These are phyloP conservation scores for Apamea monoglypha DNA, from an alignment of 2,888 invertebrate species.

Conservation along the genomic window DNA sequence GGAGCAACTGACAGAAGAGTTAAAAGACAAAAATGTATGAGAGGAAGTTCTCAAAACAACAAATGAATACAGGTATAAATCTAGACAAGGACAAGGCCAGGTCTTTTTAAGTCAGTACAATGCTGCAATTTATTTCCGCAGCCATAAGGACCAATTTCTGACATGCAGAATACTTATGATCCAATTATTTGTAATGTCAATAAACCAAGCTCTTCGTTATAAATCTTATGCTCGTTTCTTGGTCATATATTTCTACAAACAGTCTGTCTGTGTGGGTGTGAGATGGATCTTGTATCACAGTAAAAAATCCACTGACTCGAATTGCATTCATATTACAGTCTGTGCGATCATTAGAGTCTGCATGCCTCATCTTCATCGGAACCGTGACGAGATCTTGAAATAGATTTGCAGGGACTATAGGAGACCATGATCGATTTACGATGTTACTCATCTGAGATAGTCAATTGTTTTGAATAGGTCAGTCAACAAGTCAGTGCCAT, in stretches of 20 bases:
- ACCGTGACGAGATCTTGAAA: constrained; percentile 25
- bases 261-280: neutral
- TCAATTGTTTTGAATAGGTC: constrained; percentile 12
- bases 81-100: neutral
- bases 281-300: neutral
- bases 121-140: neutral
- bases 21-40: neutral
- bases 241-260: neutral
- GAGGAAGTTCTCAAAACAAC: neutral
- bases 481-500: neutral
- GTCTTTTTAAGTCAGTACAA: neutral
- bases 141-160: neutral
- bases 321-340: constrained; percentile 28
- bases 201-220: neutral
- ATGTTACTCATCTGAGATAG: constrained; percentile 1
- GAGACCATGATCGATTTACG: constrained; percentile 12
- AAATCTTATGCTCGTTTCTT: neutral
- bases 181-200: constrained; percentile 12
- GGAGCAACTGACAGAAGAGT: neutral
- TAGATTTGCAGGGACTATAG: neutral
- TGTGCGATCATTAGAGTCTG: constrained; percentile 33
- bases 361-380: constrained; percentile 22
- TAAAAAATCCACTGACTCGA: constrained; percentile 24
- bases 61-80: neutral
- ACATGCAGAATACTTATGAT: neutral